Conservation (phyloP, 2,113 vertebrate species). For the Syrmaticus mikado region DNA sequence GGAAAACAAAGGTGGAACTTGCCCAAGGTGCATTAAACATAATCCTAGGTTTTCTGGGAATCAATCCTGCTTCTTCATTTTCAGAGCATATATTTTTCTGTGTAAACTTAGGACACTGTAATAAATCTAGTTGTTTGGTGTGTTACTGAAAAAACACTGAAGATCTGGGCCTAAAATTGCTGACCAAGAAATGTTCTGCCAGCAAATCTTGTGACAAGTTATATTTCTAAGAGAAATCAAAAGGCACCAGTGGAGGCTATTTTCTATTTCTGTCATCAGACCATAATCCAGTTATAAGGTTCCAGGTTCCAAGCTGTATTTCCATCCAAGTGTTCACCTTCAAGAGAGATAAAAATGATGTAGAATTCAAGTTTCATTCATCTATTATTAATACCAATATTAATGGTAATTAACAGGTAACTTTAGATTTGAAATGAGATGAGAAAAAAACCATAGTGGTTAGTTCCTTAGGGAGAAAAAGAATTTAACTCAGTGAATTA, state of each 20-base stretch:
- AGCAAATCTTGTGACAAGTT: conserved; percentile 68
- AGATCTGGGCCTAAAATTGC: conserved; percentile 56
- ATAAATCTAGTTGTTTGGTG: conserved; percentile 37
- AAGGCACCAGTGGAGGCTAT: conserved; percentile 20
- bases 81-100: conserved; percentile 41
- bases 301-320: conserved; percentile 35
- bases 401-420: neutral
- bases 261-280: conserved; percentile 66
- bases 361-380: conserved; percentile 55
- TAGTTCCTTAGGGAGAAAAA: neutral
- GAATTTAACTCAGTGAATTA: neutral
- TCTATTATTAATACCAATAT: neutral
- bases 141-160: conserved; percentile 24
- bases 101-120: conserved; percentile 2
- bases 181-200: conserved; percentile 70
- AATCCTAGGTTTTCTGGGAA: conserved; percentile 49
- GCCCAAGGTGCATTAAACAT: conserved; percentile 30
- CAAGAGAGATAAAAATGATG: conserved; percentile 45
- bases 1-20: conserved; percentile 46
- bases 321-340: conserved; percentile 63
- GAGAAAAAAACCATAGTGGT: neutral
- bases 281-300: conserved; percentile 48
- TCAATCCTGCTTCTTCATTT: conserved; percentile 11
- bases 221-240: conserved; percentile 41
- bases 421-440: neutral